Percentiles rank a stretch among this genome's conserved stretches.
These are phyloP conservation scores for Heterotilapia buettikoferi DNA, from an alignment of 2,113 vertebrate species.

Conservation along the genomic window DNA sequence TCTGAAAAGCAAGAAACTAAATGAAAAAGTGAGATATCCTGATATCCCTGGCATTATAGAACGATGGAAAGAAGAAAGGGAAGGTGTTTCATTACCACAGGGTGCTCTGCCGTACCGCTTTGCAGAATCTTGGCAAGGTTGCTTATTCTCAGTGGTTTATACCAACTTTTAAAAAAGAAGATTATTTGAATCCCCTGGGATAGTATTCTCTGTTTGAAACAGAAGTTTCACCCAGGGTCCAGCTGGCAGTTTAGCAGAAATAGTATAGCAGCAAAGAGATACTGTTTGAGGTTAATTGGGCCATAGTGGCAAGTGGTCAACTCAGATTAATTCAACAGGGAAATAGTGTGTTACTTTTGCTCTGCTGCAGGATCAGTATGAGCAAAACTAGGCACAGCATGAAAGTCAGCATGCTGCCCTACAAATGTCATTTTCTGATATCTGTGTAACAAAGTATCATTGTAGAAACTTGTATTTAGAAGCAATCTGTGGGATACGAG, in stretches of 20 bases:
- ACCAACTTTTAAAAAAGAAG: constrained; percentile 20
- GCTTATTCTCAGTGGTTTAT: constrained; percentile 22
- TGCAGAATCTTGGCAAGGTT: constrained; percentile 3
- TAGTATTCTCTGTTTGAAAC: constrained; percentile 8
- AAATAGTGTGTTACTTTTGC: background rate
- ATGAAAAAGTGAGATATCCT: constrained; percentile 2
- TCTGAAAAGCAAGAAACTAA: constrained; percentile 5
- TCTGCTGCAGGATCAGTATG: background rate
- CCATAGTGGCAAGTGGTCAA: background rate
- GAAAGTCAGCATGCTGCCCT: background rate
- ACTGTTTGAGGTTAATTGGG: background rate
- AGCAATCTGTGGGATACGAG: background rate
- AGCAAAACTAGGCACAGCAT: background rate
- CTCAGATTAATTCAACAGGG: background rate
- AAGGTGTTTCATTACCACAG: constrained; percentile 37
- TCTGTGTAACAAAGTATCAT: background rate
- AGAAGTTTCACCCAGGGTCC: background rate
- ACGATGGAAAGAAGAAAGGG: constrained; percentile 4
- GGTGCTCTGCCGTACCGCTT: background rate
- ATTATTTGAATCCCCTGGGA: constrained; percentile 18
- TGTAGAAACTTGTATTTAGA: background rate
- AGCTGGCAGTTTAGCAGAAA: constrained; percentile 2
- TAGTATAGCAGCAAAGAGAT: background rate
- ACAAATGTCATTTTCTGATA: constrained; percentile 15
- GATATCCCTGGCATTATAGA: constrained; percentile 8